Evolutionary conservation across 1,140 invertebrate species (phyloP), one percentile per base, ranked within the genome.

Genomic region (Papilio glaucus): DNA sequence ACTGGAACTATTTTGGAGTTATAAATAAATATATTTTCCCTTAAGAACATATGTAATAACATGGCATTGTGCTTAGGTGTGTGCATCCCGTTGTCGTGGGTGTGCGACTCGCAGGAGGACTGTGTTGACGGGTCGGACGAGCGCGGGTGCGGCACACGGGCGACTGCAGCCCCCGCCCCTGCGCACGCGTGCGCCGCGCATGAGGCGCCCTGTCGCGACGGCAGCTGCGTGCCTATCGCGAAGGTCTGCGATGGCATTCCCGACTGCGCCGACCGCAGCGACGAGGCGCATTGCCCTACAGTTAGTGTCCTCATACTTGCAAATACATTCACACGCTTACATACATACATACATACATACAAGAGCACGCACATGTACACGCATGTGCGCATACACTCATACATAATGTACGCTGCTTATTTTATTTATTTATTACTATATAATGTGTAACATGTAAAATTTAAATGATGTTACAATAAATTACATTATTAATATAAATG

Each of bases 71-170:
- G 93, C 13, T 18, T 91, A 80, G 96, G 96, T 15, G 93, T 95
- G 1, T 98, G 97, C 85, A 98, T 98, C 74, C 97, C 97, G 0
- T 87, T 95, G 15, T 88, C 95, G 7, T 98, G 97, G 97, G 95
- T 96, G 65, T 98, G 98, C 91, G 97, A 98, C 87, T 94, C 94
- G 0, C 94, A 95, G 71, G 86, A 87, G 8, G 97, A 97, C 82
- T 97, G 97, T 82, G 83, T 92, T 2, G 93, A 95, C 77, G 95
- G 95, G 6, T 95, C 96, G 82, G 97, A 97, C 86, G 97, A 97
- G 86, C 94, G 94, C 4, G 93, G 95, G 67, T 98, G 97, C 85
- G 95, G 96, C 61, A 93, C 94, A 39, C 85, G 93, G 15, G 84
- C 88, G 13, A 90, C 94, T 69, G 90, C 21, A 13, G 2, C 69